Percentiles rank a stretch among this genome's conserved stretches.
Evolutionary conservation across 1,140 invertebrate species (phyloP).

Genomic region (Oreohelix idahoensis): DNA sequence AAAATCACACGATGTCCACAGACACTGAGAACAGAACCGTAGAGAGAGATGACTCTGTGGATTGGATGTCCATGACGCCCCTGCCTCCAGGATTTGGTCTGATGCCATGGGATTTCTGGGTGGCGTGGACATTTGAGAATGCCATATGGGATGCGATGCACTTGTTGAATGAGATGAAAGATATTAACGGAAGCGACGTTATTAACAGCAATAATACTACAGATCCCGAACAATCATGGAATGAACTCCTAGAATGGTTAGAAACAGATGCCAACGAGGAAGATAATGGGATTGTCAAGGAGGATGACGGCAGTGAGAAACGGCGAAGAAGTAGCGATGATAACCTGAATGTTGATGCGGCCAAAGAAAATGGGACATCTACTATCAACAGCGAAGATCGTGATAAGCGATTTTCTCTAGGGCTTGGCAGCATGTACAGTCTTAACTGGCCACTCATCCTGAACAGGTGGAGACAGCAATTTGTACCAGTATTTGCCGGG

Average conservation of each 20-base stretch:
- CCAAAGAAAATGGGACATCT: background rate
- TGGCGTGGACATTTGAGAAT: constrained; percentile 18
- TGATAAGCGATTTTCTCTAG: background rate
- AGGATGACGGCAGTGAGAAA: background rate
- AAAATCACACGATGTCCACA: background rate
- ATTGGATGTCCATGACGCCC: background rate
- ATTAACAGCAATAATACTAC: background rate
- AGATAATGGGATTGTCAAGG: too few relatives aligned
- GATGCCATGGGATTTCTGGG: constrained; percentile 19
- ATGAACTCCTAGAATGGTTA: background rate
- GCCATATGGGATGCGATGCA: constrained; percentile 16
- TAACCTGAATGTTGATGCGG: background rate
- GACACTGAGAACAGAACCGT: background rate
- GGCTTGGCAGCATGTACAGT: background rate
- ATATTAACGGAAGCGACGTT: background rate
- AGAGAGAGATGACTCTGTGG: background rate
- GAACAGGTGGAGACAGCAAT: background rate
- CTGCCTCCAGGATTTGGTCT: background rate
- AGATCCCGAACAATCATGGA: background rate
- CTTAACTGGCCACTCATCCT: background rate
- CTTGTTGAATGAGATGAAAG: background rate
- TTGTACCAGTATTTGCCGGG: background rate
- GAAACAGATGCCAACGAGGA: background rate
- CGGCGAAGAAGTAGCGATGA: background rate
- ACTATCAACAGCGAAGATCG: background rate